These are phyloP conservation scores for Zelleria hepariella DNA, from an alignment of 2,888 invertebrate species.

Conservation along the genomic window DNA sequence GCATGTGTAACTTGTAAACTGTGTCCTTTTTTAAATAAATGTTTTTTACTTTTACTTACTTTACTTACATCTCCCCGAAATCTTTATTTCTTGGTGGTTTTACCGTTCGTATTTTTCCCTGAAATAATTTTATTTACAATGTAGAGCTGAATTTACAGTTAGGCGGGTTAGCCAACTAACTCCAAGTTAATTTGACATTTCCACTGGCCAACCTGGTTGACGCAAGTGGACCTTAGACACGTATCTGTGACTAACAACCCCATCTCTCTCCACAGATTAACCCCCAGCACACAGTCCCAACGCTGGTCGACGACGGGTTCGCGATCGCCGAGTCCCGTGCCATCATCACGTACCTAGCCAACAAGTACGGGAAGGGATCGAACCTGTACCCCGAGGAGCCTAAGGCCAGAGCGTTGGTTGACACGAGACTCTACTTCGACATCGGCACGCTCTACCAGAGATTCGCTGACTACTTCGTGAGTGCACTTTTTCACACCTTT, in stretches of 20 bases:
- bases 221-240: too few relatives aligned
- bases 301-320: conserved; percentile 86
- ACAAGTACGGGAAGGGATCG: conserved; percentile 85
- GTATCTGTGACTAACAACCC: neutral
- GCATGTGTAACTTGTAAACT: too few relatives aligned
- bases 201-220: too few relatives aligned
- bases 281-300: conserved; percentile 89
- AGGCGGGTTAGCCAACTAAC: too few relatives aligned
- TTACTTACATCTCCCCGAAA: too few relatives aligned
- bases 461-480: conserved; percentile 80
- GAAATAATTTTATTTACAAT: too few relatives aligned
- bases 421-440: conserved; percentile 86
- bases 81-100: too few relatives aligned
- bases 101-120: too few relatives aligned
- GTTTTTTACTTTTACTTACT: too few relatives aligned
- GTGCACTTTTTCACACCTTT: conserved; percentile 32
- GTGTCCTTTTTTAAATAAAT: too few relatives aligned
- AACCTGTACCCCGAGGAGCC: conserved; percentile 84
- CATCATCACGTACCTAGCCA: conserved; percentile 83
- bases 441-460: conserved; percentile 80
- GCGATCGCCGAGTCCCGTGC: conserved; percentile 88
- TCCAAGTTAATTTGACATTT: too few relatives aligned
- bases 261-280: conserved; percentile 73
- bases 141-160: too few relatives aligned
- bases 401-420: conserved; percentile 80